Conservation (phyloP, 2,888 invertebrate species). For the Ommatoiulus sabulosus region DNA sequence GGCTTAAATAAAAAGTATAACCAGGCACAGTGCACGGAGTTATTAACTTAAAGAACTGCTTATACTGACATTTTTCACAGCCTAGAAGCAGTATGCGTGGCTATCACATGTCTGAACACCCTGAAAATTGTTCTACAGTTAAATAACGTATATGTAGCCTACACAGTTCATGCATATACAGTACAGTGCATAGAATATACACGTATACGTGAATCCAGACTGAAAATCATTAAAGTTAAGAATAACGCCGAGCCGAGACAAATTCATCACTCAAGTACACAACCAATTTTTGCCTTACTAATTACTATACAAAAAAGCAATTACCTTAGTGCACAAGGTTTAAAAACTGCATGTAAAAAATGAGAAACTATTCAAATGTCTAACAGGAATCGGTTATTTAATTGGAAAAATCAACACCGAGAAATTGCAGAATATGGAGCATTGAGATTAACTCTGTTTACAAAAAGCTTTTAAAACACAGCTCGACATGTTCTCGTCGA, state of each 20-base stretch:
- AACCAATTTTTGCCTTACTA: not conserved
- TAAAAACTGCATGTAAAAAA: no score
- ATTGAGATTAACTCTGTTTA: no score
- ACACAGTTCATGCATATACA: no score
- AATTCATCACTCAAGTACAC: not conserved
- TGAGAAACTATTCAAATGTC: no score
- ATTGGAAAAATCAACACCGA: not conserved
- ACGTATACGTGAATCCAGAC: not conserved
- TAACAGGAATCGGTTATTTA: not conserved
- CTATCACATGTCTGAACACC: no score
- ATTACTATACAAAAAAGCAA: not conserved
- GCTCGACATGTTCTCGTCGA: no score
- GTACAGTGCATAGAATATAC: not conserved
- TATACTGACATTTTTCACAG: not conserved
- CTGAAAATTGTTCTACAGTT: no score
- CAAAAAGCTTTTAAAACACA: no score
- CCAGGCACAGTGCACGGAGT: not conserved
- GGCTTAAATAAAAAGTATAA: not conserved
- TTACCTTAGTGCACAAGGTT: not conserved
- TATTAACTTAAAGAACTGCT: not conserved
- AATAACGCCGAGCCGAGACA: constrained; percentile 12
- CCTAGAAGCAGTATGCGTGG: not conserved
- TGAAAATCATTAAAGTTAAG: constrained; percentile 16
- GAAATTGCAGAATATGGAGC: not conserved
- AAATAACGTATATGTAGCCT: no score